phyloP scores from a whole-genome alignment of 2,113 vertebrate species.

The Cricetomys ansorgei region DNA sequence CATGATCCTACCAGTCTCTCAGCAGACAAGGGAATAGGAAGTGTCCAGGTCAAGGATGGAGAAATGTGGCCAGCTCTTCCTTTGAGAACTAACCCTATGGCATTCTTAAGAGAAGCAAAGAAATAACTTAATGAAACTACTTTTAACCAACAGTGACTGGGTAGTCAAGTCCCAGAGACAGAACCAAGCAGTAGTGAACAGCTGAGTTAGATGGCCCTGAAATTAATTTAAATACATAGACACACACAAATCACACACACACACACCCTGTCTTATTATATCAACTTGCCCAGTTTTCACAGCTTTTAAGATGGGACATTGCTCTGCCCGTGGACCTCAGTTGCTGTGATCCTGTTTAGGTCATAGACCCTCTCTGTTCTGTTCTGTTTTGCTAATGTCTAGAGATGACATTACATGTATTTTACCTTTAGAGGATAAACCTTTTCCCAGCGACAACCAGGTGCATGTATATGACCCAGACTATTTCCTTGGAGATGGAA shows the following conservation, averaged over 20 bases:
- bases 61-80: background rate
- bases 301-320: accelerated
- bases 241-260: accelerated
- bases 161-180: background rate
- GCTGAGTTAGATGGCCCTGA: no score
- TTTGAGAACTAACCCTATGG: background rate
- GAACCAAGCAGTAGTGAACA: no score
- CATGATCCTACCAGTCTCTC: accelerated
- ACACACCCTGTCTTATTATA: background rate
- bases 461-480: background rate
- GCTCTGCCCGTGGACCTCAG: background rate
- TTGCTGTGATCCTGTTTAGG: background rate
- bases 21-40: background rate
- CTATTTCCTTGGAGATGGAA: background rate
- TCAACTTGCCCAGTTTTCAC: no score
- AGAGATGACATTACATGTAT: background rate
- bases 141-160: background rate
- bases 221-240: background rate
- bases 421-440: background rate
- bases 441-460: conserved; percentile 43
- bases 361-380: background rate
- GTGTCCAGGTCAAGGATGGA: accelerated
- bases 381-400: background rate
- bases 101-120: background rate
- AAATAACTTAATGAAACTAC: background rate